A percentile compares a stretch with the other conserved stretches of the same genome.
Conservation (phyloP, 1,140 invertebrate genomes). For the Daktulosphaira vitifoliae region DNA sequence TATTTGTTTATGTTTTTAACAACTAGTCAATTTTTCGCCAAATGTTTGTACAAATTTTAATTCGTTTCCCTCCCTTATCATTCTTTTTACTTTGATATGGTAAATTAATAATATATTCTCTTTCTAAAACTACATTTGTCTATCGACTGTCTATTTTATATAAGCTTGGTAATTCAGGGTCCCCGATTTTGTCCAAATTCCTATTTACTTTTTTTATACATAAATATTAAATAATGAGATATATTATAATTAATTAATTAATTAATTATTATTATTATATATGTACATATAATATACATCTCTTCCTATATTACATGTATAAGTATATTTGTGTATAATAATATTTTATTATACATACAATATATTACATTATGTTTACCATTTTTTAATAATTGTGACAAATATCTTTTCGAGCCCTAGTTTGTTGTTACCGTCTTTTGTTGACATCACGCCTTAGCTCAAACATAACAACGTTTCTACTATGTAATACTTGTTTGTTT, state of each 20-base stretch:
- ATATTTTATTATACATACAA: conserved; percentile 7
- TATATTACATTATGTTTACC: background rate
- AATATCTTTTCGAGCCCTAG: conserved; percentile 21
- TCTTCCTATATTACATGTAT: background rate
- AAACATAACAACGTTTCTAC: background rate
- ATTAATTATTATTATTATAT: too few species aligned
- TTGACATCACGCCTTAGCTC: conserved; percentile 1
- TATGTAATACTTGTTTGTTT: background rate
- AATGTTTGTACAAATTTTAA: conserved; percentile 29
- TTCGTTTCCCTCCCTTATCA: background rate
- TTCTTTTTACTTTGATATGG: background rate
- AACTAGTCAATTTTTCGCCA: conserved; percentile 30
- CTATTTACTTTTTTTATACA: conserved; percentile 25
- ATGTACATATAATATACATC: too few species aligned
- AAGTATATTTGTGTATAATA: background rate
- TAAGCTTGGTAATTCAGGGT: conserved; percentile 33
- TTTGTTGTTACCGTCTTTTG: conserved; percentile 11
- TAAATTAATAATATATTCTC: background rate
- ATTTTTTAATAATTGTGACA: background rate
- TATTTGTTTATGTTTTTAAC: conserved; percentile 20
- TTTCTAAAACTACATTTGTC: conserved; percentile 10
- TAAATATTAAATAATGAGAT: too few species aligned
- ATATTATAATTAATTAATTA: too few species aligned
- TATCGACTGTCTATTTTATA: conserved; percentile 32
- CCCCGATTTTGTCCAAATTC: conserved; percentile 32